These are phyloP conservation scores for Drymonia ruficornis DNA, from an alignment of 2,888 invertebrate genomes.

Conservation along the genomic window DNA sequence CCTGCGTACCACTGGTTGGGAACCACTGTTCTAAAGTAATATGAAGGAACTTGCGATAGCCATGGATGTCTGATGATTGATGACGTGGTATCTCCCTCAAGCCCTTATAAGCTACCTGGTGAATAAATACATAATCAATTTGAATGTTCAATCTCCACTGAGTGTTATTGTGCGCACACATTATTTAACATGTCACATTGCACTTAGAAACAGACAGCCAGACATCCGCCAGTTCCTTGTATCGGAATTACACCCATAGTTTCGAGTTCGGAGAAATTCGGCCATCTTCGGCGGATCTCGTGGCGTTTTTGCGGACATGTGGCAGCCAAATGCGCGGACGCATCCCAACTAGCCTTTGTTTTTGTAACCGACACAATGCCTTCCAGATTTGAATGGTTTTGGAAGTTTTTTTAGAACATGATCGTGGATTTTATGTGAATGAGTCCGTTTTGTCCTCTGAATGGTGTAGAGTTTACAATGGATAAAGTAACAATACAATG, in stretches of 20 bases:
- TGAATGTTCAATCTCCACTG: too few relatives aligned
- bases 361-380: slow-evolving; percentile 43
- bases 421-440: slow-evolving; percentile 35
- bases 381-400: slow-evolving; percentile 51
- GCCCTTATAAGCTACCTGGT: too few relatives aligned
- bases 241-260: slow-evolving; percentile 15
- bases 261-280: slow-evolving; percentile 50
- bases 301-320: slow-evolving; percentile 67
- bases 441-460: slow-evolving; percentile 36
- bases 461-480: neutral
- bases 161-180: neutral
- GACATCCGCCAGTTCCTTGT: slow-evolving; percentile 1
- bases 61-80: too few relatives aligned
- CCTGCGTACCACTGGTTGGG: too few relatives aligned
- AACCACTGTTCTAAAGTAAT: too few relatives aligned
- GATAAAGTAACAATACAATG: neutral
- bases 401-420: slow-evolving; percentile 13
- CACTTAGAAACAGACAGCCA: neutral
- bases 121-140: too few relatives aligned
- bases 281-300: slow-evolving; percentile 45
- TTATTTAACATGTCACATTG: slow-evolving; percentile 3
- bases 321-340: slow-evolving; percentile 68
- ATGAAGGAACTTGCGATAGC: too few relatives aligned
- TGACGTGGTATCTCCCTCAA: too few relatives aligned
- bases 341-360: slow-evolving; percentile 49